phyloP scores from a whole-genome alignment of 35 echinoderm and acorn worm genomes.

The Chiridota heheva region DNA sequence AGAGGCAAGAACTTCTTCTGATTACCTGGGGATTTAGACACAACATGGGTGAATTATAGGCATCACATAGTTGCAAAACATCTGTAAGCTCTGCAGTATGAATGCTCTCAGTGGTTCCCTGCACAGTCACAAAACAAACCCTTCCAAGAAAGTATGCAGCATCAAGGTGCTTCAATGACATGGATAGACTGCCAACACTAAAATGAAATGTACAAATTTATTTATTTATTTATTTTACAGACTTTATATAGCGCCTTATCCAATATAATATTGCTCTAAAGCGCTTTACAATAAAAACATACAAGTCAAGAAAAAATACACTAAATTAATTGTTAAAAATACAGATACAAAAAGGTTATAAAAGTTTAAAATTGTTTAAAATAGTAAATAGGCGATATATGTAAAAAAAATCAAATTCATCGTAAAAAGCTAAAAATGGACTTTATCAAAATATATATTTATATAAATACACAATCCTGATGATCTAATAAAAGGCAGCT shows the following conservation, averaged over 20 bases:
- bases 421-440: too few relatives aligned
- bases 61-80: constrained; percentile 76
- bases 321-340: too few relatives aligned
- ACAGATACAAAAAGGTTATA: background rate
- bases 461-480: background rate
- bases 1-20: too few relatives aligned
- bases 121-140: constrained; percentile 64
- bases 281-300: too few relatives aligned
- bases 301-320: too few relatives aligned
- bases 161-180: constrained; percentile 68
- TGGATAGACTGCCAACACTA: constrained; percentile 60
- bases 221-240: background rate
- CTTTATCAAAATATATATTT: too few relatives aligned
- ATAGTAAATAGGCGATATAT: too few relatives aligned
- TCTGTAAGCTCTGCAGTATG: constrained; percentile 63
- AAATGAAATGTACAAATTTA: background rate
- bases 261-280: too few relatives aligned
- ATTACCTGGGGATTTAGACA: constrained; percentile 71
- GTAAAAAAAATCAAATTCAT: too few relatives aligned
- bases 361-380: too few relatives aligned
- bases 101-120: constrained; percentile 48
- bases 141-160: constrained; percentile 75
- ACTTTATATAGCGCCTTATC: background rate
- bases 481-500: too few relatives aligned
- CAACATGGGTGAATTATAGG: constrained; percentile 82